Percentiles rank a stretch among this genome's conserved stretches.
These are phyloP conservation scores for Xenotilapia leptura DNA, from an alignment of 2,113 vertebrate species.

Conservation along the genomic window DNA sequence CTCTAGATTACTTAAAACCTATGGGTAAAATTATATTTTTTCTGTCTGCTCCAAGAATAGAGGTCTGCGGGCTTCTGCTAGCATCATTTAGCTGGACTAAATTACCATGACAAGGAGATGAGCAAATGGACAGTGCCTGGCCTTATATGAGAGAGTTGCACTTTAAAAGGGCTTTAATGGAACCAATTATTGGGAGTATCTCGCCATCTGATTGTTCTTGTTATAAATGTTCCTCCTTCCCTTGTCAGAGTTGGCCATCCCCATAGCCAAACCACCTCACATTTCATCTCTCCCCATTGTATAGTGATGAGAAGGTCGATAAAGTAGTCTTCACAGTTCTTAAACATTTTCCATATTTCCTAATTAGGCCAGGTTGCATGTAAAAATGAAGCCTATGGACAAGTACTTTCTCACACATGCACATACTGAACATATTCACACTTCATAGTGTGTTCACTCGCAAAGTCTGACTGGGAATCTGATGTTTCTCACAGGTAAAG, in stretches of 20 bases:
- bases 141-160: constrained; percentile 60
- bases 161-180: constrained; percentile 69
- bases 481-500: constrained; percentile 17
- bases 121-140: constrained; percentile 48
- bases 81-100: constrained; percentile 69
- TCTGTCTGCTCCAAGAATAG: constrained; percentile 62
- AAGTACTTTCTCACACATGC: neutral
- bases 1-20: constrained; percentile 66
- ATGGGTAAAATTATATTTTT: constrained; percentile 62
- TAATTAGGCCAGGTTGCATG: constrained; percentile 72
- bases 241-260: constrained; percentile 43
- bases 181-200: constrained; percentile 70
- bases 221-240: constrained; percentile 54
- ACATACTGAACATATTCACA: neutral
- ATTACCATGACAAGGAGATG: constrained; percentile 67
- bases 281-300: constrained; percentile 48
- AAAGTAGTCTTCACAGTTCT: constrained; percentile 64
- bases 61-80: constrained; percentile 46
- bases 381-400: constrained; percentile 42
- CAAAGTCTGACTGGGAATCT: neutral
- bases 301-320: constrained; percentile 71
- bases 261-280: neutral
- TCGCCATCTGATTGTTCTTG: constrained; percentile 60
- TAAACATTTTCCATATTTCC: constrained; percentile 73
- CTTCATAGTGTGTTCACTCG: neutral